Evolutionary conservation across 1,140 invertebrate genomes (phyloP).

Genomic region (Solen grandis): DNA sequence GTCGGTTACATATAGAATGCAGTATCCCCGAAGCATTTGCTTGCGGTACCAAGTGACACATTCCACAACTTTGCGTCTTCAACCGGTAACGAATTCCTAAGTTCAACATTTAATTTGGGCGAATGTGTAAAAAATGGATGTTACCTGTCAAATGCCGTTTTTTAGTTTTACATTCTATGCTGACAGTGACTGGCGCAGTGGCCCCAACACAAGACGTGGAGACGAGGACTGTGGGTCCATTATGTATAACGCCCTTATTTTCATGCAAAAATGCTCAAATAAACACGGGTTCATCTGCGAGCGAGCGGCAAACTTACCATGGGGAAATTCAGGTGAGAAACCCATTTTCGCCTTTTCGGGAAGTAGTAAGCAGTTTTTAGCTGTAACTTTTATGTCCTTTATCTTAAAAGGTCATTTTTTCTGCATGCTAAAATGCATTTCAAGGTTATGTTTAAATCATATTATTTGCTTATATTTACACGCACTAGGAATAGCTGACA

Average conservation of each 20-base stretch:
- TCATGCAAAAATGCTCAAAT: neutral
- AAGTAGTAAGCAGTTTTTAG: too few relatives aligned
- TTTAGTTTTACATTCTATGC: neutral
- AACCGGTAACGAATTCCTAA: neutral
- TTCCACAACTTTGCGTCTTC: neutral
- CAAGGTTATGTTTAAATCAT: neutral
- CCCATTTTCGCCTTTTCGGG: too few relatives aligned
- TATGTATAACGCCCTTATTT: neutral
- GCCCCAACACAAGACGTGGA: neutral
- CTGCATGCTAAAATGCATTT: neutral
- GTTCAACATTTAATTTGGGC: neutral
- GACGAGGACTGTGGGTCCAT: conserved; percentile 11
- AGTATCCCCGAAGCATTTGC: too few relatives aligned
- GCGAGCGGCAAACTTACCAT: neutral
- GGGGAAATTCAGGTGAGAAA: neutral
- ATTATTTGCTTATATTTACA: neutral
- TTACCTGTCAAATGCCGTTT: neutral
- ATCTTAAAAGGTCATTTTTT: neutral
- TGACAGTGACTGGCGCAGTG: conserved; percentile 12
- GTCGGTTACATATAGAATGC: too few relatives aligned
- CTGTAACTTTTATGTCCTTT: neutral
- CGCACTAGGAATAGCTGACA: neutral
- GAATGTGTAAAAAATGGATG: neutral
- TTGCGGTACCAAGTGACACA: neutral
- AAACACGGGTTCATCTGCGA: conserved; percentile 28